Evolutionary conservation across 2,797 vertebrate species (phyloP).

Genomic region (Chaenodraco wilsoni): DNA sequence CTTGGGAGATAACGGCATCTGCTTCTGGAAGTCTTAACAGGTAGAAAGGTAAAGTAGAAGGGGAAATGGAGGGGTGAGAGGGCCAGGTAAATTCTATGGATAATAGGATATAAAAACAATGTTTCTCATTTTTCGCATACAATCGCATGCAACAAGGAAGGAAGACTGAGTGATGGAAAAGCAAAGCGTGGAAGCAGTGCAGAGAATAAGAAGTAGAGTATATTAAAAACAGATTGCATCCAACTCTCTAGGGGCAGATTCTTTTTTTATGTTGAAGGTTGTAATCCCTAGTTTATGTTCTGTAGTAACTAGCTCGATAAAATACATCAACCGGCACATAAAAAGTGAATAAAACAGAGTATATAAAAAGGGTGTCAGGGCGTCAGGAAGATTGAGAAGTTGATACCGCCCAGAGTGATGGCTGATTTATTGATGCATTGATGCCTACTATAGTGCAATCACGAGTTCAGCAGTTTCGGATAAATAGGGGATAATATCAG

Average conservation of each 20-base stretch:
- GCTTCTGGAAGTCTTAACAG: constrained; percentile 70
- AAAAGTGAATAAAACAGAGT: constrained; percentile 78
- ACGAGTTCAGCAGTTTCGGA: constrained; percentile 64
- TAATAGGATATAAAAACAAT: constrained; percentile 73
- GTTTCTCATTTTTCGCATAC: constrained; percentile 55
- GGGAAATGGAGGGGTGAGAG: constrained; percentile 37
- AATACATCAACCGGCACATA: constrained; percentile 77
- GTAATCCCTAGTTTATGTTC: constrained; percentile 80
- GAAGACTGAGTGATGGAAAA: constrained; percentile 59
- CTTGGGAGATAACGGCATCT: constrained; percentile 75
- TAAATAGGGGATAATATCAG: constrained; percentile 62
- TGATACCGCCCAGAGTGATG: constrained; percentile 66
- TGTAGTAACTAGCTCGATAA: constrained; percentile 80
- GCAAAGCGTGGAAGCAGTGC: constrained; percentile 40
- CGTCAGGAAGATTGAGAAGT: constrained; percentile 63
- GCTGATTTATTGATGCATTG: constrained; percentile 76
- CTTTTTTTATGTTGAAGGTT: constrained; percentile 65
- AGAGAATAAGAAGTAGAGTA: constrained; percentile 65
- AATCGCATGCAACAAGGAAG: constrained; percentile 43
- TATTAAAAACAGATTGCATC: constrained; percentile 79
- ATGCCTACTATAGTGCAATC: constrained; percentile 33
- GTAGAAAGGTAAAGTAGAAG: constrained; percentile 59
- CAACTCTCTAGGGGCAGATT: constrained; percentile 71
- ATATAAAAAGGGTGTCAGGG: constrained; percentile 73
- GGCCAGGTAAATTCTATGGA: constrained; percentile 62